Conservation (phyloP, 1,140 invertebrate genomes). For the Dicyema japonicum region DNA sequence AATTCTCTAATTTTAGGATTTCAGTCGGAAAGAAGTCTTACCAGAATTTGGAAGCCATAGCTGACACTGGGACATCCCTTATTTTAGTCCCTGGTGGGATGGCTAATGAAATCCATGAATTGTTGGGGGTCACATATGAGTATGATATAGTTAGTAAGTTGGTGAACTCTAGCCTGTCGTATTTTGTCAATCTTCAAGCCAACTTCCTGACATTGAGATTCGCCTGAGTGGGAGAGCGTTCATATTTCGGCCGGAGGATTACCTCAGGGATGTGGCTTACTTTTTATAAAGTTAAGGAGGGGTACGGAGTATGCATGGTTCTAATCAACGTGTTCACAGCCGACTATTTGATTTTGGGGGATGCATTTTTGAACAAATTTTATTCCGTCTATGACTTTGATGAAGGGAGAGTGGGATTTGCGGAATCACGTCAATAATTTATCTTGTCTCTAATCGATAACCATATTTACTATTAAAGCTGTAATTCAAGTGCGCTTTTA, state of each 20-base stretch:
- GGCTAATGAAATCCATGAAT: constrained; percentile 40
- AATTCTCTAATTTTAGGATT: neutral
- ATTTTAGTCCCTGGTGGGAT: constrained; percentile 68
- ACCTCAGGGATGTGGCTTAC: neutral
- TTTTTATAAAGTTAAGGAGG: no score
- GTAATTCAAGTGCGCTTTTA: no score
- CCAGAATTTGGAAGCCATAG: constrained; percentile 71
- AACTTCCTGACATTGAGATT: no score
- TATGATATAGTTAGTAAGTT: no score
- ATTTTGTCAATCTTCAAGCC: no score
- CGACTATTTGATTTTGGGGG: constrained; percentile 26
- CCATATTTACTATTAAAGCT: no score
- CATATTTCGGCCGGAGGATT: neutral
- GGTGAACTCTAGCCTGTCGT: no score
- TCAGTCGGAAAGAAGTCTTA: neutral
- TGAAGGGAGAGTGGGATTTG: constrained; percentile 67
- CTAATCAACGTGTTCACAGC: no score
- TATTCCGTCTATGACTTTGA: constrained; percentile 78
- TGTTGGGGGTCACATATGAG: constrained; percentile 36
- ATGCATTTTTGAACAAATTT: constrained; percentile 73
- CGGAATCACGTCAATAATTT: no score
- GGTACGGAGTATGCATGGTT: no score
- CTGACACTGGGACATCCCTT: constrained; percentile 82
- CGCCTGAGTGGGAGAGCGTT: no score
- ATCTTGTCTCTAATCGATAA: no score